Base-by-base conservation (phyloP, 2,113 vertebrate genomes). In the Eulacestoma nigropectus region DNA sequence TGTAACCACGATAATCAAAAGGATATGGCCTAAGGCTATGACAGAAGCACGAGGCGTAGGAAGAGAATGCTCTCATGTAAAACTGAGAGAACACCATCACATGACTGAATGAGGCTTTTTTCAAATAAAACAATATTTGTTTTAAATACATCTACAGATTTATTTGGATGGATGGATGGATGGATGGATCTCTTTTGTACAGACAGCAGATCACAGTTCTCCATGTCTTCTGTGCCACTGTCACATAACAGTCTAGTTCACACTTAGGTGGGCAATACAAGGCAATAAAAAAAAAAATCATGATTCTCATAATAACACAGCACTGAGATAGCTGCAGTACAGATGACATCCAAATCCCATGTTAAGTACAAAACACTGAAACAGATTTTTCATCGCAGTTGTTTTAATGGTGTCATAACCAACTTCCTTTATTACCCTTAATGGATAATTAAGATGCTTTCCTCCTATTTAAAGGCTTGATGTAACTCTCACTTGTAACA, bases 381-480 rank as follows among this genome's bases (percentile, higher is more conserved):
- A 83, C 62, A 72, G 81, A 94, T 94, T 87, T 84, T 93, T 93
- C 78, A 95, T 79, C 6, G 9, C 50, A 56, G n/a, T 68, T 91
- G 53, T 85, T 95, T 93, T 94, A 96, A 93, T 60, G 53, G 91
- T 96, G 50, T 85, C 75, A 57, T 96, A 96, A 97, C 50, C 53
- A 95, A 93, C 75, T 94, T 91, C 82, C 78, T 96, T 87, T 93
- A 96, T 93, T 90, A 53, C 37, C 49, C 57, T 80, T 94, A 94
- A 97, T 85, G 84, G 93, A 76, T 74, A 85, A 94, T 93, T 93
- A 93, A 83, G 70, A 88, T 55, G 70, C 39, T 77, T 93, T 97
- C 70, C 68, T 92, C 63, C 82, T 80, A 76, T 87, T 89, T 94
- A 87, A 95, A 90, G 46, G 42, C 37, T 80, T 53, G 57, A 35